Evolutionary conservation across 2,888 invertebrate species (phyloP).

Genomic region (Bruchidius siliquastri): DNA sequence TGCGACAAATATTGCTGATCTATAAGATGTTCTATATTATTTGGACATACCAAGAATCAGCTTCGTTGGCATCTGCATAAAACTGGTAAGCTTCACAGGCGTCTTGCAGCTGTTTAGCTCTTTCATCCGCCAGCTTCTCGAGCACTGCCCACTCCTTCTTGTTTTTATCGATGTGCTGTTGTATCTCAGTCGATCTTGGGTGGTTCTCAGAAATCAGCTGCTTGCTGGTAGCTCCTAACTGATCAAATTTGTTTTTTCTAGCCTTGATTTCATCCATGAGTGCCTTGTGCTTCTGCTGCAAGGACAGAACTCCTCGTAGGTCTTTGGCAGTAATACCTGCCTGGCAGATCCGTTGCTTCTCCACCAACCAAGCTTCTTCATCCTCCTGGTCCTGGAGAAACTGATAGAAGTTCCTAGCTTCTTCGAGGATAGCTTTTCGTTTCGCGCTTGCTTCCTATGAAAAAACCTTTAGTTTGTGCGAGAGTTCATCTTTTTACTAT

Average conservation of each 20-base stretch:
- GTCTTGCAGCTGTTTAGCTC: constrained; percentile 75
- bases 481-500: too few species aligned
- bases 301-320: constrained; percentile 79
- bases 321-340: constrained; percentile 93
- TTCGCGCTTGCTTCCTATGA: constrained; percentile 66
- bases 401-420: constrained; percentile 89
- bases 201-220: constrained; percentile 76
- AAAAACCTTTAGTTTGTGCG: constrained; percentile 4
- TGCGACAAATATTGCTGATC: too few species aligned
- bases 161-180: constrained; percentile 71
- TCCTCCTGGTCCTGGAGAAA: constrained; percentile 96
- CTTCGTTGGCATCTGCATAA: constrained; percentile 96
- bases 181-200: constrained; percentile 76
- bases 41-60: constrained; percentile 75
- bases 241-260: constrained; percentile 64
- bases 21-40: neutral
- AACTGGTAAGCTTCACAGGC: constrained; percentile 94
- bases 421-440: constrained; percentile 80
- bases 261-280: constrained; percentile 84
- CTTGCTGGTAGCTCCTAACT: constrained; percentile 57
- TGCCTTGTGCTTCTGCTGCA: constrained; percentile 90
- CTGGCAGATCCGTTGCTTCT: constrained; percentile 89
- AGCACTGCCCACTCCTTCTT: constrained; percentile 86
- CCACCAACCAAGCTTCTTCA: constrained; percentile 94
- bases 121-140: constrained; percentile 71